Evolutionary conservation across 2,888 invertebrate genomes (phyloP), one percentile per base, ranked within the genome.

Genomic region (Bibio marci): DNA sequence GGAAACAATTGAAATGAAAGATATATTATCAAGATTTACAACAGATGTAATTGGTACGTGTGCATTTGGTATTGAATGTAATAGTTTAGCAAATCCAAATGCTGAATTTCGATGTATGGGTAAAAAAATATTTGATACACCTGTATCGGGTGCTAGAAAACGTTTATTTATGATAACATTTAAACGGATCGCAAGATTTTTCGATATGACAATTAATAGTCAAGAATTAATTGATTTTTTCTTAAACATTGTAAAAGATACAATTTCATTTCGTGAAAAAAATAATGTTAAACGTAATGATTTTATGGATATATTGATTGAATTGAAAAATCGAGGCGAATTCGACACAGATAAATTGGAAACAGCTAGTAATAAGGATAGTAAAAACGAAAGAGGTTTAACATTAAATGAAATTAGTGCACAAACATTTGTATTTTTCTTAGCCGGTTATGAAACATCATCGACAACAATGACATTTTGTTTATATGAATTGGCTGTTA

Each of bases 391-490:
- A n/a, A 4, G 8, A 8, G 30, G 31, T 4, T 25, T 40, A 4
- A 64, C 67, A 36, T 57, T 70, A 19, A 32, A 44, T 31, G 44
- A 42, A 33, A 18, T 26, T n/a, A 64, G 65, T 0, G 67, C 71
- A 0, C 70, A 72, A 41, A 62, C 67, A 0, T 65, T 71, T 53
- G 49, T 71, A 11, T 73, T 73, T 49, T 67, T 71, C 58, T 54
- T 69, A 12, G 73, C 70, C 14, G 73, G 73, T 0, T 72, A 70
- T 47, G 73, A 73, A 51, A 72, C 72, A 0, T 70, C 71, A 1
- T 69, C 72, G 0, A 65, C 70, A 0, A 64, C 69, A 0, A 62
- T 71, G 2, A 65, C 67, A 45, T 69, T 67, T 41, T 49, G 52
- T 1, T 30, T 58, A n/a, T n/a, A n/a, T n/a, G n/a, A n/a, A n/a